Evolutionary conservation across 1,140 invertebrate species (phyloP).

Genomic region (Phortica variegata): DNA sequence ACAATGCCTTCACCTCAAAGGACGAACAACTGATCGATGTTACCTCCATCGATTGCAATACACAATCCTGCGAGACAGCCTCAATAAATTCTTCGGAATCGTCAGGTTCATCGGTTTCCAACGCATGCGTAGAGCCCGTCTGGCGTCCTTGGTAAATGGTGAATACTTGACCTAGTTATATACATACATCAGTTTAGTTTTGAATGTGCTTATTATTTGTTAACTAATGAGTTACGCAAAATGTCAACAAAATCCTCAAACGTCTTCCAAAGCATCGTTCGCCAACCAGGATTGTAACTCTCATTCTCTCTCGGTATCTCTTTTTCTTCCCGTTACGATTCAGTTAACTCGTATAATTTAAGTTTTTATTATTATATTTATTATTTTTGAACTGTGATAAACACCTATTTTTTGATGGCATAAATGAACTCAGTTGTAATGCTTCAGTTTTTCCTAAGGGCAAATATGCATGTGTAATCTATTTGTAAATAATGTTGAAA

Average conservation of each 20-base stretch:
- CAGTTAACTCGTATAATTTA: no score
- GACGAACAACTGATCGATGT: conserved; percentile 51
- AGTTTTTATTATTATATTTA: no score
- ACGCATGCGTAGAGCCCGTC: conserved; percentile 28
- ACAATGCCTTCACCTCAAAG: conserved; percentile 33
- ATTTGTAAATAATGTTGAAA: no score
- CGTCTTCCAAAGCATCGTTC: no score
- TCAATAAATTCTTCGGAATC: conserved; percentile 44
- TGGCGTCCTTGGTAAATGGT: conserved; percentile 47
- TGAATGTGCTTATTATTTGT: conserved; percentile 39
- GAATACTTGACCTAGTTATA: conserved; percentile 19
- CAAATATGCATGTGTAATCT: no score
- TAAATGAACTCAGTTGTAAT: no score
- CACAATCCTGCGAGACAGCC: conserved; percentile 38
- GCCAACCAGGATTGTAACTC: no score
- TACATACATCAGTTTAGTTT: conserved; percentile 38
- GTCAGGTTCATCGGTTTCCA: conserved; percentile 28
- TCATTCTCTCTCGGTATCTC: no score
- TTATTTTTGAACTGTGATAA: no score
- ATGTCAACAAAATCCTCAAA: conserved; percentile 32
- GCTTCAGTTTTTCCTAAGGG: no score
- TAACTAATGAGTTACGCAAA: conserved; percentile 10
- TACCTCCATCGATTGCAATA: conserved; percentile 44
- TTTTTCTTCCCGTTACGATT: no score
- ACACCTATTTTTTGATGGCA: no score